Evolutionary conservation across 2,113 vertebrate species (phyloP).

Genomic region (Calyptomena viridis): DNA sequence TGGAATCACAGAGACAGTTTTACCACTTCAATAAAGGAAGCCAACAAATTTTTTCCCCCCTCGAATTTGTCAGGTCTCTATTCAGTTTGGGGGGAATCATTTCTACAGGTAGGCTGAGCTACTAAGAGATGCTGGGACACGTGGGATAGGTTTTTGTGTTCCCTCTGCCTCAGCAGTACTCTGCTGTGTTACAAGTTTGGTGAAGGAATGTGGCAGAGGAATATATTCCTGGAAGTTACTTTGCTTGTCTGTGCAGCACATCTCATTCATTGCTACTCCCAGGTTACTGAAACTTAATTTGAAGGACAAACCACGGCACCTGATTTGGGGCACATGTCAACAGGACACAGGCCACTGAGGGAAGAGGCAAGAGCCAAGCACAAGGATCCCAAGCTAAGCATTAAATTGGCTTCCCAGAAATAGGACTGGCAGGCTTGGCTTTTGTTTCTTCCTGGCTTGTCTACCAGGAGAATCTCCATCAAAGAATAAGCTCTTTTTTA

Average conservation of each 20-base stretch:
- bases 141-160: background rate
- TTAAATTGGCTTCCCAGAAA: background rate
- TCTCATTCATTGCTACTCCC: background rate
- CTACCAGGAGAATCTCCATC: background rate
- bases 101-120: background rate
- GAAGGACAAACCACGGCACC: background rate
- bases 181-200: background rate
- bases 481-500: background rate
- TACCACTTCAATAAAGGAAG: background rate
- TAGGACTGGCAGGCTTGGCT: background rate
- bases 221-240: background rate
- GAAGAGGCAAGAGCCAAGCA: background rate
- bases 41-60: background rate
- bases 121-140: background rate
- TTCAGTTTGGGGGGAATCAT: background rate
- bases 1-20: too few relatives aligned
- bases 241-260: background rate
- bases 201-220: background rate
- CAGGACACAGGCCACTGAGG: background rate
- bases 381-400: background rate
- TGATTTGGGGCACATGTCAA: fast-evolving
- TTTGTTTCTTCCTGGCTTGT: background rate
- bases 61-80: background rate
- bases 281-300: background rate
- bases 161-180: background rate